phyloP scores from a whole-genome alignment of 2,888 invertebrate species.

The Bellardia bayeri region DNA sequence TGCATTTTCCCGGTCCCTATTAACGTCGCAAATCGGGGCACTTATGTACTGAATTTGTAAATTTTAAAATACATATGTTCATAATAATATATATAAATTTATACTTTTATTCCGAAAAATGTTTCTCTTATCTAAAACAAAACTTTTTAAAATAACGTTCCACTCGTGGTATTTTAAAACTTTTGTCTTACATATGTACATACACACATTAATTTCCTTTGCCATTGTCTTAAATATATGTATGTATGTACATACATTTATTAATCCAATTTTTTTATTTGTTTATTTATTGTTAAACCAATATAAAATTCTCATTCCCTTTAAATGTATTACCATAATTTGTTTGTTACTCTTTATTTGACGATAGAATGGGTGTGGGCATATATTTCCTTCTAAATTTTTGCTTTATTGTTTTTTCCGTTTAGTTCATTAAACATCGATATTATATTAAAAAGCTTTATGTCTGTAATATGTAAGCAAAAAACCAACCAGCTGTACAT shows the following conservation, averaged over 20 bases:
- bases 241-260: background rate
- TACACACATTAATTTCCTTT: background rate
- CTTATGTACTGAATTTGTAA: too few relatives aligned
- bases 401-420: slow-evolving; percentile 26
- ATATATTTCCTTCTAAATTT: background rate
- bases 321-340: background rate
- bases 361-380: background rate
- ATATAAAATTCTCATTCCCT: background rate
- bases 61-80: too few relatives aligned
- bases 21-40: too few relatives aligned
- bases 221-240: background rate
- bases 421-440: slow-evolving; percentile 47
- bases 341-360: background rate
- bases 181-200: background rate
- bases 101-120: too few relatives aligned
- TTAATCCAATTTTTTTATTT: background rate
- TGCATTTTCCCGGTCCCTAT: too few relatives aligned
- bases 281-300: slow-evolving; percentile 26
- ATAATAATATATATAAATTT: too few relatives aligned
- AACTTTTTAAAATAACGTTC: background rate
- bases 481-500: slow-evolving; percentile 10
- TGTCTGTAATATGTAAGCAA: slow-evolving; percentile 2
- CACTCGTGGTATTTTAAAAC: background rate
- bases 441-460: slow-evolving; percentile 40
- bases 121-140: background rate